These are phyloP conservation scores for Fragum sueziense DNA, from an alignment of 2,888 invertebrate species.

Conservation along the genomic window DNA sequence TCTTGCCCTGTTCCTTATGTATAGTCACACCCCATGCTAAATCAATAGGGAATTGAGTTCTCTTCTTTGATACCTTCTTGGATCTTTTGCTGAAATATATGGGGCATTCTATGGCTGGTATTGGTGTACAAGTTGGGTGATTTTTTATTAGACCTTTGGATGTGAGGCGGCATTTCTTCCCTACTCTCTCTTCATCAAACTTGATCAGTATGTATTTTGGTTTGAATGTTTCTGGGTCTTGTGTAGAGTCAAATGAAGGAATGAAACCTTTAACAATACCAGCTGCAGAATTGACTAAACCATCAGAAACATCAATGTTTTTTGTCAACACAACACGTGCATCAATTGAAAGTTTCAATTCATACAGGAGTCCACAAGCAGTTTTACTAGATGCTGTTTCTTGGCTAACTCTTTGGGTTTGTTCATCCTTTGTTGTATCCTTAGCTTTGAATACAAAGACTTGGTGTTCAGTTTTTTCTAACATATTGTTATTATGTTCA, in stretches of 20 bases:
- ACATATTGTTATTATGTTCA: conserved; percentile 32
- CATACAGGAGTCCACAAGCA: conserved; percentile 25
- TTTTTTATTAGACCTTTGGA: conserved; percentile 12
- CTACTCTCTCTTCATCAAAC: conserved; percentile 31
- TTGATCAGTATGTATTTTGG: conserved; percentile 36
- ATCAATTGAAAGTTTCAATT: conserved; percentile 24
- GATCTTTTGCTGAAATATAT: conserved; percentile 22
- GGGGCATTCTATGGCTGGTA: conserved; percentile 18
- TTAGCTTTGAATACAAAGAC: conserved; percentile 32
- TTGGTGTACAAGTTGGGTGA: conserved; percentile 23
- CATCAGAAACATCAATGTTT: conserved; percentile 49
- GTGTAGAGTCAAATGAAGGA: not conserved
- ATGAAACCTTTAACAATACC: conserved; percentile 29
- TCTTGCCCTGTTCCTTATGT: conserved; percentile 51
- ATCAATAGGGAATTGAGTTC: conserved; percentile 36
- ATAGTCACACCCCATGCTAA: conserved; percentile 44
- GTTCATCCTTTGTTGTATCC: conserved; percentile 42
- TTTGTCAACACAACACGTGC: conserved; percentile 41
- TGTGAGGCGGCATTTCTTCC: not conserved
- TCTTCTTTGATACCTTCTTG: conserved; percentile 4
- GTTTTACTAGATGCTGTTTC: conserved; percentile 6
- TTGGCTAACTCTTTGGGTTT: conserved; percentile 29
- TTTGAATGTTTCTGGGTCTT: conserved; percentile 19
- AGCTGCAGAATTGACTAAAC: conserved; percentile 37
- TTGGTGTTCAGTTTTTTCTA: conserved; percentile 19